These are phyloP conservation scores for Ichneumon xanthorius DNA, from an alignment of 2,888 invertebrate genomes.

Conservation along the genomic window DNA sequence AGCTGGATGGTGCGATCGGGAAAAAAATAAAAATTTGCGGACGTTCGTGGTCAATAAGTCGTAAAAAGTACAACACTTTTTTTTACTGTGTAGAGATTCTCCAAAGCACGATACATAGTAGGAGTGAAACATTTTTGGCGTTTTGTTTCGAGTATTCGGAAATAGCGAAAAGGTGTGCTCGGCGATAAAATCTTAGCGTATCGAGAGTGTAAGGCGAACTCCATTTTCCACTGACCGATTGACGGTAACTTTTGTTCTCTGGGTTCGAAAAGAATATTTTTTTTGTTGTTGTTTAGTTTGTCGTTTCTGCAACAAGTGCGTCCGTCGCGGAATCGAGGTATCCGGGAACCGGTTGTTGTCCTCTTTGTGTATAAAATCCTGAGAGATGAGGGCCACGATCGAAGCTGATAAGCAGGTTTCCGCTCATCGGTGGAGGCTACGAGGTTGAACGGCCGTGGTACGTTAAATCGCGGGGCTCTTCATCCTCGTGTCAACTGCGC, in stretches of 20 bases:
- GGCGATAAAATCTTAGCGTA: not conserved
- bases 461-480: slow-evolving; percentile 43
- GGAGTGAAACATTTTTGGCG: not conserved
- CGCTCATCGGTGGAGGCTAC: slow-evolving; percentile 36
- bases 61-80: too few relatives aligned
- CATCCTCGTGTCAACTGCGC: slow-evolving; percentile 60
- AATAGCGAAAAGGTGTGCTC: too few relatives aligned
- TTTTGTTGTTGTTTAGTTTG: not conserved
- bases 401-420: slow-evolving; percentile 48
- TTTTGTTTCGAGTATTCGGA: not conserved
- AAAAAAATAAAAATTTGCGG: not conserved
- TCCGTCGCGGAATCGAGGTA: slow-evolving; percentile 38
- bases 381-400: slow-evolving; percentile 58
- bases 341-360: slow-evolving; percentile 48
- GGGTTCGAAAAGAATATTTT: not conserved
- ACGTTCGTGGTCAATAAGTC: too few relatives aligned
- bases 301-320: slow-evolving; percentile 1
- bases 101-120: too few relatives aligned
- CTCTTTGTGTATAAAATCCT: slow-evolving; percentile 16
- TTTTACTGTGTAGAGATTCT: too few relatives aligned
- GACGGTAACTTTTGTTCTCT: slow-evolving; percentile 26
- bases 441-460: slow-evolving; percentile 53
- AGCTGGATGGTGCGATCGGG: too few relatives aligned
- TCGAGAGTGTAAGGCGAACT: not conserved
- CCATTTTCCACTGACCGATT: slow-evolving; percentile 12